Percentiles rank a stretch among this genome's conserved stretches.
phyloP scores from a whole-genome alignment of 2,113 vertebrate genomes.

The Corydoras maculifer region DNA sequence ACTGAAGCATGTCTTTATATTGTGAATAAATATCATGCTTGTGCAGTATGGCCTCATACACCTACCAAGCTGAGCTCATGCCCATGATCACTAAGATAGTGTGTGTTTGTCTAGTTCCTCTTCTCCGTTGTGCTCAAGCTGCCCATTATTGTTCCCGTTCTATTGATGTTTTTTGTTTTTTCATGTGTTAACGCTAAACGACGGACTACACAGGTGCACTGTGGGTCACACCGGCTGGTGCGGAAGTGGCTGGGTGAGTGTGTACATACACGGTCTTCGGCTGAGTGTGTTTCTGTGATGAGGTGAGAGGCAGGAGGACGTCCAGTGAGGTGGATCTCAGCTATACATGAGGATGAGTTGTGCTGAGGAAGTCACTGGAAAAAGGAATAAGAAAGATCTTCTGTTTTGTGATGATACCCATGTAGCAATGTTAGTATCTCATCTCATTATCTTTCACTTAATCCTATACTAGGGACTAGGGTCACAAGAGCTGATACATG shows the following conservation, averaged over 20 bases:
- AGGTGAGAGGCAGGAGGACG: conserved; percentile 2
- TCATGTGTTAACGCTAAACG: conserved; percentile 6
- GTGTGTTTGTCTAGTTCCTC: conserved; percentile 33
- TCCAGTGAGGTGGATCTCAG: conserved; percentile 15
- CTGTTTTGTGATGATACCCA: too few relatives aligned
- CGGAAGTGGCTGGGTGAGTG: conserved; percentile 10
- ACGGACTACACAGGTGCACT: conserved; percentile 34
- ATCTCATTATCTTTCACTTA: too few relatives aligned
- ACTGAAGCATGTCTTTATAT: too few relatives aligned
- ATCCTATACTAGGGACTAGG: too few relatives aligned
- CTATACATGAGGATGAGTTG: conserved; percentile 45
- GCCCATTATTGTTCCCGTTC: background rate
- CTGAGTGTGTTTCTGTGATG: conserved; percentile 15
- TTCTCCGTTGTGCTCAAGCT: conserved; percentile 29
- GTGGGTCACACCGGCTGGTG: conserved; percentile 1
- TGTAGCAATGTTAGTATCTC: too few relatives aligned
- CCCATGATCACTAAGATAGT: conserved; percentile 13
- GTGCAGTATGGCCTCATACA: background rate
- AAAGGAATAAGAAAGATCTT: conserved; percentile 20
- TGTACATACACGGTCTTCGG: background rate
- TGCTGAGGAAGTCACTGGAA: conserved; percentile 62
- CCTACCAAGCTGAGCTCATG: background rate
- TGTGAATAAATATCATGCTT: too few relatives aligned
- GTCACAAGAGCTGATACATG: too few relatives aligned
- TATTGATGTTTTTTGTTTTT: background rate